Conservation (phyloP, 2,888 invertebrate genomes). For the Eustalomyia histrio region DNA sequence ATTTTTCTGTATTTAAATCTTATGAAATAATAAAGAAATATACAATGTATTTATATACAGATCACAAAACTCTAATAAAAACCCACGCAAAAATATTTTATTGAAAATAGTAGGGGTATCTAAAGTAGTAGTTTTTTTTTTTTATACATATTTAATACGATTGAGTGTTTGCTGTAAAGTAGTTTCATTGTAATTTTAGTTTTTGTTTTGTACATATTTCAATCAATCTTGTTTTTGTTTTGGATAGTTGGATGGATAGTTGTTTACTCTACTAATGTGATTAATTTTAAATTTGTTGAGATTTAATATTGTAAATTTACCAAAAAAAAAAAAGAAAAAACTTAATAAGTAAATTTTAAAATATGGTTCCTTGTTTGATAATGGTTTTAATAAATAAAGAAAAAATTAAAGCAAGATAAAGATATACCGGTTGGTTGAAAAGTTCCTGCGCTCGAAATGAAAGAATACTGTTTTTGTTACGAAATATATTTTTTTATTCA, state of each 20-base stretch:
- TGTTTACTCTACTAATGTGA: constrained; percentile 49
- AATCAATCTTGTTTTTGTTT: constrained; percentile 46
- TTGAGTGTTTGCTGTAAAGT: constrained; percentile 6
- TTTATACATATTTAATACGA: constrained; percentile 2
- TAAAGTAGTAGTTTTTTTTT: constrained; percentile 37
- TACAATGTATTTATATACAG: constrained; percentile 23
- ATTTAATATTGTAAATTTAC: constrained; percentile 25
- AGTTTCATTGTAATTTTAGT: constrained; percentile 12
- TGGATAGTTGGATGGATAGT: neutral
- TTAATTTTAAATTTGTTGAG: constrained; percentile 58
- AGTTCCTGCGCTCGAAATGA: too few species aligned
- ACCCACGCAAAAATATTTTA: constrained; percentile 39
- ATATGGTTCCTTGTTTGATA: constrained; percentile 43
- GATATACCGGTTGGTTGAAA: too few species aligned
- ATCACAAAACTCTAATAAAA: constrained; percentile 30
- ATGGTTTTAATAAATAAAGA: constrained; percentile 23
- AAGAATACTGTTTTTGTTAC: too few species aligned
- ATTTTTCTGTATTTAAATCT: constrained; percentile 22
- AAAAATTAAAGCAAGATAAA: neutral
- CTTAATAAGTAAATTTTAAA: neutral
- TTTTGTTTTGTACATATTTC: constrained; percentile 43
- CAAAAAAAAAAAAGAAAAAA: too few species aligned
- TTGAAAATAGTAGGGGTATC: constrained; percentile 1
- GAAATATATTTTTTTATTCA: too few species aligned
- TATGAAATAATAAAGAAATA: constrained; percentile 36